Conservation (phyloP, 2,797 vertebrate genomes). For the Sylvilagus floridanus region DNA sequence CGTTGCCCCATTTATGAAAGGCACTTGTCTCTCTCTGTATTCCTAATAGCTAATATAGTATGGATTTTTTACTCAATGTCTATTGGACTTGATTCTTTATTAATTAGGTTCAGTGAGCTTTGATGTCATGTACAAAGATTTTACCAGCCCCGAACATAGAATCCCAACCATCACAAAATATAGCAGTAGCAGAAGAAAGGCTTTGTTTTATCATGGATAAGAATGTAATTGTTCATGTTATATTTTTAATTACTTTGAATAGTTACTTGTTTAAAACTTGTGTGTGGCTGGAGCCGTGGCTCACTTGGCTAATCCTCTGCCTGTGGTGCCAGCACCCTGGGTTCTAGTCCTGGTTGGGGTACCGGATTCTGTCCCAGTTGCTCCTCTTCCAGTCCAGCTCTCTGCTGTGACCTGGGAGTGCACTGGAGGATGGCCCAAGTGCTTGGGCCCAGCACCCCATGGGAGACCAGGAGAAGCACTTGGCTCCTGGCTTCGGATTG, state of each 20-base stretch:
- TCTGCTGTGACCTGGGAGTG: no score
- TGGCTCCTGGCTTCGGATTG: no score
- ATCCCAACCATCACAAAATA: not conserved
- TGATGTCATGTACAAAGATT: not conserved
- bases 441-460: no score
- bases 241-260: not conserved
- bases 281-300: no score
- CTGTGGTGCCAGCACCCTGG: no score
- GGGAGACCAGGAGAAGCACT: no score
- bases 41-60: not conserved
- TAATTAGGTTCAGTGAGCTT: not conserved
- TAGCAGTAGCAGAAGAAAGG: not conserved
- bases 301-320: no score
- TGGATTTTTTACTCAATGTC: not conserved
- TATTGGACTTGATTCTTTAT: conserved; percentile 8
- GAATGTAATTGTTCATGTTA: not conserved
- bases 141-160: not conserved
- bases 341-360: no score
- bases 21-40: not conserved
- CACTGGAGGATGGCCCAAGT: no score
- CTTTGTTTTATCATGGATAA: no score
- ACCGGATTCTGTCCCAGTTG: no score
- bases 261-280: not conserved
- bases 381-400: no score
- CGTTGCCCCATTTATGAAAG: not conserved